Conservation (phyloP, 2,113 vertebrate species). For the Genyomyrus donnyi region DNA sequence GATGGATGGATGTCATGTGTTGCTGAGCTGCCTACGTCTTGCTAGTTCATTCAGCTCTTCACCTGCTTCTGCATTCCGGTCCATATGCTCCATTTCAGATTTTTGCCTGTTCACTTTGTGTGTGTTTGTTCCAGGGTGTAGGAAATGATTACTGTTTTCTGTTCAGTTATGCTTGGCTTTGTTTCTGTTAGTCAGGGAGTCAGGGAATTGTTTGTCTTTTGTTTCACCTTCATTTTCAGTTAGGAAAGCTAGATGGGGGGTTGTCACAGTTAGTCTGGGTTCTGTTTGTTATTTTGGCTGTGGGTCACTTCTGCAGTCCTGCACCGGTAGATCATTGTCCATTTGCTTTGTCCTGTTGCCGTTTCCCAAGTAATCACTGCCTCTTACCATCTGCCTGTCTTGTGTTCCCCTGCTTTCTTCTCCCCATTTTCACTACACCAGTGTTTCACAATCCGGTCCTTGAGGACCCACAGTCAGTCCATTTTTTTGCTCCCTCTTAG, state of each 20-base stretch:
- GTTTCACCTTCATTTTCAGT: neutral
- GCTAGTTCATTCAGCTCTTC: neutral
- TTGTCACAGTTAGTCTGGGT: neutral
- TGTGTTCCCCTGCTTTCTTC: neutral
- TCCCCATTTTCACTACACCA: neutral
- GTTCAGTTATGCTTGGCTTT: neutral
- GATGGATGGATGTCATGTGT: neutral
- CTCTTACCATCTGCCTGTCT: neutral
- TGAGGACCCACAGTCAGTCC: too few relatives aligned
- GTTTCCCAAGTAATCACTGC: neutral
- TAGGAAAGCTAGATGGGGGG: neutral
- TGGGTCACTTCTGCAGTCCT: neutral
- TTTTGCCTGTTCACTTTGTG: neutral
- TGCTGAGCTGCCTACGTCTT: neutral
- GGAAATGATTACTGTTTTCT: neutral
- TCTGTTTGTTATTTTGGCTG: neutral
- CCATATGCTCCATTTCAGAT: neutral
- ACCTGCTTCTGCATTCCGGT: neutral
- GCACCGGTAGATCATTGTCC: neutral
- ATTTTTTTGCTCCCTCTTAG: too few relatives aligned
- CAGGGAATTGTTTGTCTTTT: neutral
- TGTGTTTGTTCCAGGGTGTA: neutral
- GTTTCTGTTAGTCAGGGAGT: neutral
- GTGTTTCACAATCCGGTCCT: too few relatives aligned
- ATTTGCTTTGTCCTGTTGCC: neutral